These are phyloP conservation scores for Clanis bilineata DNA, from an alignment of 2,888 invertebrate species.

Conservation along the genomic window DNA sequence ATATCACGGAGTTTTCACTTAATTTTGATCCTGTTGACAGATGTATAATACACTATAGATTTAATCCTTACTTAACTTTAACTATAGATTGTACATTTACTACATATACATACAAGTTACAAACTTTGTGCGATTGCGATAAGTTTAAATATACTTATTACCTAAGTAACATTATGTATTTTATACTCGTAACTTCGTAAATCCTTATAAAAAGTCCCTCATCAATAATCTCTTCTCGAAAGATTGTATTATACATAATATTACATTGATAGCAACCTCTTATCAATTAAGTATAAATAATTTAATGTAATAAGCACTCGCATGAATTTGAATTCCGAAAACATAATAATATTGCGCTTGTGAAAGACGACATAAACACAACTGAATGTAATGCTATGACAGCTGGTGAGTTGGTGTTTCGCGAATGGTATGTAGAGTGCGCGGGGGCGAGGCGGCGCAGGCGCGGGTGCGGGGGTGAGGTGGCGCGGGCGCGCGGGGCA, in stretches of 20 bases:
- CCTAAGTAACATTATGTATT: too few species aligned
- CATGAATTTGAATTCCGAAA: background rate
- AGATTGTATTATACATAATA: background rate
- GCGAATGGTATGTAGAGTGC: constrained; percentile 59
- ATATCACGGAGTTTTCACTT: background rate
- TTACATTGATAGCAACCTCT: background rate
- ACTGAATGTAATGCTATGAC: constrained; percentile 37
- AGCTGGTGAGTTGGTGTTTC: constrained; percentile 62
- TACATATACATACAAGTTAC: too few species aligned
- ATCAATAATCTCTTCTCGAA: background rate
- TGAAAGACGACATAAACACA: constrained; percentile 18
- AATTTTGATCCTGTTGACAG: background rate
- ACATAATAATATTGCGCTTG: constrained; percentile 25
- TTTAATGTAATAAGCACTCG: background rate
- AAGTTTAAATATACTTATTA: too few species aligned
- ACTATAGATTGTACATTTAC: too few species aligned
- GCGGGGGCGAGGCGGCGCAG: constrained; percentile 62
- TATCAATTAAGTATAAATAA: background rate
- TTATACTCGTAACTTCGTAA: too few species aligned
- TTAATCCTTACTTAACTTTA: too few species aligned
- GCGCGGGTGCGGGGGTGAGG: constrained; percentile 63
- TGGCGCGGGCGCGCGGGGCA: constrained; percentile 66
- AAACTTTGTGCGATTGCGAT: too few species aligned
- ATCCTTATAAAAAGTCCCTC: too few species aligned
- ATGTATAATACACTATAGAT: background rate